Percentiles rank a stretch among this genome's conserved stretches.
Conservation (phyloP, 2,888 invertebrate species). For the Eilema sororculum region DNA sequence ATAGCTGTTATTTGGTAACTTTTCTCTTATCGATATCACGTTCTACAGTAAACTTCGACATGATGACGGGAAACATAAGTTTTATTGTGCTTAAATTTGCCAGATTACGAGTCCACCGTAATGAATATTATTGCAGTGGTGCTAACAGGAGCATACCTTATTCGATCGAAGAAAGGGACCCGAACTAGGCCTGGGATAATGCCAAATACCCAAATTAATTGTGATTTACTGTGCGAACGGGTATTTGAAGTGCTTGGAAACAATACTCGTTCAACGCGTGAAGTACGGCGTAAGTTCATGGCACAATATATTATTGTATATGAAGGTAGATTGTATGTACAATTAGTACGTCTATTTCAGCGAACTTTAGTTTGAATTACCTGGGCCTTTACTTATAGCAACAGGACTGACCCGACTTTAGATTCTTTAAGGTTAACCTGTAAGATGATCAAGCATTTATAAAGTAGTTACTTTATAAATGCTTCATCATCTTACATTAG, state of each 20-base stretch:
- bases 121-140: conserved; percentile 27
- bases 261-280: conserved; percentile 22
- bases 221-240: conserved; percentile 33
- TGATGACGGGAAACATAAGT: too few species aligned
- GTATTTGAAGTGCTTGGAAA: conserved; percentile 44
- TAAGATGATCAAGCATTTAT: too few species aligned
- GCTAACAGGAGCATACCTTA: conserved; percentile 30
- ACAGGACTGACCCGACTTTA: too few species aligned
- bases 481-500: too few species aligned
- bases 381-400: too few species aligned
- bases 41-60: too few species aligned
- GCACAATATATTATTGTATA: too few species aligned
- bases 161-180: conserved; percentile 24
- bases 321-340: not conserved
- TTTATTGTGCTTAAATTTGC: too few species aligned
- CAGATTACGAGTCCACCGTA: conserved; percentile 12
- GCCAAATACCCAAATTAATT: conserved; percentile 31
- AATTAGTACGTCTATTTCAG: not conserved
- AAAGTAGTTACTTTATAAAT: too few species aligned
- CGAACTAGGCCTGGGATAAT: conserved; percentile 15
- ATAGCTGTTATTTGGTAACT: too few species aligned
- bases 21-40: too few species aligned
- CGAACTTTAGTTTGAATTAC: not conserved
- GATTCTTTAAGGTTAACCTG: too few species aligned
- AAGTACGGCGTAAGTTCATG: not conserved